Evolutionary conservation across 2,888 invertebrate genomes (phyloP).

Genomic region (Hyposoter didymator): DNA sequence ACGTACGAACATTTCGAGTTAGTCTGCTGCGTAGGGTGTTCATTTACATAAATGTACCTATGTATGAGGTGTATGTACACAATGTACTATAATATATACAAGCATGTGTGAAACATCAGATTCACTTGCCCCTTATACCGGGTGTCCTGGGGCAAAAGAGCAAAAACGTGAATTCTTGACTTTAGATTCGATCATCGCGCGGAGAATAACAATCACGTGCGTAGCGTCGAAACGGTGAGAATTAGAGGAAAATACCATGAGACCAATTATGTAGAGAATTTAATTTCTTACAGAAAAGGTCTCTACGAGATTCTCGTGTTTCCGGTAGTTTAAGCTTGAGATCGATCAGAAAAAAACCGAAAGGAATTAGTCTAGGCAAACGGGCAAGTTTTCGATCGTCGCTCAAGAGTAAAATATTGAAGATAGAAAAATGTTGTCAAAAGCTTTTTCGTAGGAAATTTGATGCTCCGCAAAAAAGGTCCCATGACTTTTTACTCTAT

Average conservation of each 20-base stretch:
- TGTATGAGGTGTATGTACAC: background rate
- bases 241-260: background rate
- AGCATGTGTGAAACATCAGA: background rate
- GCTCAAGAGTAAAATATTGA: background rate
- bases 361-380: background rate
- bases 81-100: background rate
- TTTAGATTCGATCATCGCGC: background rate
- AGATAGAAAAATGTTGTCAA: background rate
- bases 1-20: slow-evolving; percentile 19
- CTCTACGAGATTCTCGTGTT: background rate
- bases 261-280: background rate
- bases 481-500: background rate
- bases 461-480: background rate
- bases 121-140: background rate
- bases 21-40: slow-evolving; percentile 6
- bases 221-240: background rate
- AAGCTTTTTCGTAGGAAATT: background rate
- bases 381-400: background rate
- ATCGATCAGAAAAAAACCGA: background rate
- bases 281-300: background rate
- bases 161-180: background rate
- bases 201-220: background rate
- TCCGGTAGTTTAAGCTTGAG: background rate
- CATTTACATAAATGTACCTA: background rate
- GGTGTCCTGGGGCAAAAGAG: background rate